Base-by-base conservation (phyloP, 2,797 vertebrate species). In the Neoniphon sammara region DNA sequence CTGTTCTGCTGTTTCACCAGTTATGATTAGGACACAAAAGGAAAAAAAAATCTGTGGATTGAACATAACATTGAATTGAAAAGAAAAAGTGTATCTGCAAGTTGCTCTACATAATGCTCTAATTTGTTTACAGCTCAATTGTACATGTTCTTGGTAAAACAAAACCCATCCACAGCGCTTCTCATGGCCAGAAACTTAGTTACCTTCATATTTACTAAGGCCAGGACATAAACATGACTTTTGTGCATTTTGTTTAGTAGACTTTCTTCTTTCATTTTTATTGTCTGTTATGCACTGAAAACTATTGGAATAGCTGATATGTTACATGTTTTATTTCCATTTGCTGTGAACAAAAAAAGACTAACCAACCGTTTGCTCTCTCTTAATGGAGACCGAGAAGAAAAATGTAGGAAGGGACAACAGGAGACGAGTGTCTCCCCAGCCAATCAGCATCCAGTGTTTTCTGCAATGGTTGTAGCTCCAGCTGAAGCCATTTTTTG, bases 261-360 rank as follows among this genome's bases (percentile, higher is more conserved):
- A 34, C n/a, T 39, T 9, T 59, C 20, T 39, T 30, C 12, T 27
- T 27, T 27, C 17, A 47, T 17, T 62, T 14, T 46, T 15, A 46
- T 17, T 17, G 44, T 46, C 44, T 25, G 42, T 47, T 27, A 62
- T 62, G 59, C 59, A 61, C 59, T 61, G 39, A 61, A 61, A 36
- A 44, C 36, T 44, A 61, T 14, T 25, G 36, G 21, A 61, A 46
- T 17, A 46, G 44, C 44, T 15, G 14, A 61, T 44, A 44, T 44
- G 12, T 44, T 44, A 23, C 36, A 25, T 44, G 7, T 15, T 61
- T 46, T 21, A 11, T 61, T 23, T 15, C 59, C 44, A 5, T 46
- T 18, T 46, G 44, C 44, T 46, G 44, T 46, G 44, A 46, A 46
- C 44, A 17, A 39, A 11, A 39, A 39, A 5, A 9, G 11, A 39